Conservation (phyloP, 1,140 invertebrate species). For the Dreissena polymorpha region DNA sequence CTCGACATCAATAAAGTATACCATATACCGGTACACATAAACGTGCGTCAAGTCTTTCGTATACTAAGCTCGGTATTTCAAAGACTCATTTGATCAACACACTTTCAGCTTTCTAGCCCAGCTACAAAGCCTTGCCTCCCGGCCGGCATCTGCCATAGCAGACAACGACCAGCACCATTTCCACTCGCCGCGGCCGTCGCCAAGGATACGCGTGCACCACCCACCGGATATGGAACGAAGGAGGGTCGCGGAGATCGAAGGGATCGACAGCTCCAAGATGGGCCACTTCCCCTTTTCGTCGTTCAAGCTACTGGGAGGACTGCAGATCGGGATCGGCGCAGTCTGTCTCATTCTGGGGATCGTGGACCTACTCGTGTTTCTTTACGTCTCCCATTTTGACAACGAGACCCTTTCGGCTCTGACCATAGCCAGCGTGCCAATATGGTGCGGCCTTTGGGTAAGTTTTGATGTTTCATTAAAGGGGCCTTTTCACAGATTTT, state of each 20-base stretch:
- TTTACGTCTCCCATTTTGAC: slow-evolving; percentile 45
- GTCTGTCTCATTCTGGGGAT: slow-evolving; percentile 54
- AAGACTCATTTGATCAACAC: too few relatives aligned
- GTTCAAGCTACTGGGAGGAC: slow-evolving; percentile 57
- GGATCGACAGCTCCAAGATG: slow-evolving; percentile 55
- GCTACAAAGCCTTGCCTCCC: too few relatives aligned
- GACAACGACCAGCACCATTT: too few relatives aligned
- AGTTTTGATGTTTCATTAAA: background rate
- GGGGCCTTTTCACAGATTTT: too few relatives aligned
- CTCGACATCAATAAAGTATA: too few relatives aligned
- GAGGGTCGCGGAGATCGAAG: slow-evolving; percentile 58
- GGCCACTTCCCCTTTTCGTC: slow-evolving; percentile 60
- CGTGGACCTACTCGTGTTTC: slow-evolving; percentile 53
- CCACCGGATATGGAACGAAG: background rate
- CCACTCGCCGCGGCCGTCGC: too few relatives aligned
- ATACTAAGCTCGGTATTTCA: too few relatives aligned
- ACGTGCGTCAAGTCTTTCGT: too few relatives aligned
- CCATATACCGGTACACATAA: too few relatives aligned
- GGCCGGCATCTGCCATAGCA: too few relatives aligned
- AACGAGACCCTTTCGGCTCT: slow-evolving; percentile 45
- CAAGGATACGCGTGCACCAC: background rate
- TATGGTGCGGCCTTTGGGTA: slow-evolving; percentile 68
- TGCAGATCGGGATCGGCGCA: slow-evolving; percentile 59
- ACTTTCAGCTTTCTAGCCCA: too few relatives aligned
- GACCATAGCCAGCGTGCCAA: slow-evolving; percentile 54